These are phyloP conservation scores for Meganola albula DNA, from an alignment of 2,888 invertebrate species.

Conservation along the genomic window DNA sequence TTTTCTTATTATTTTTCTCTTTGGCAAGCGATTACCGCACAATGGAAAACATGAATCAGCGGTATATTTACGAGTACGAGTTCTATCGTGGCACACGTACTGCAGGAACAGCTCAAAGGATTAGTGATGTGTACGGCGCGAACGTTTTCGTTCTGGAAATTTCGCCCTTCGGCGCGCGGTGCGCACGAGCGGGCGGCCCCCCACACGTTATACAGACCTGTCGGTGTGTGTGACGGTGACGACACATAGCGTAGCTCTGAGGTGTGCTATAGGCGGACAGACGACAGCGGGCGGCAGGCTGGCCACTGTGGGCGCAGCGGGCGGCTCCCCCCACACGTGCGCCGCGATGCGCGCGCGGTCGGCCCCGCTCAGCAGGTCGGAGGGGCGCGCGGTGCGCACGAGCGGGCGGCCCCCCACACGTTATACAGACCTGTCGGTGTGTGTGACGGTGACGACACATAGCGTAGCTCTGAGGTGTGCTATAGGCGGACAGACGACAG, in stretches of 20 bases:
- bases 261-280: slow-evolving; percentile 21
- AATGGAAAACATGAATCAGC: too few relatives aligned
- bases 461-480: slow-evolving; percentile 47
- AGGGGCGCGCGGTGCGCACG: slow-evolving; percentile 2
- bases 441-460: slow-evolving; percentile 37
- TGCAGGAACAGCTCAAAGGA: too few relatives aligned
- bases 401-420: slow-evolving; percentile 10
- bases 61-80: too few relatives aligned
- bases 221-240: slow-evolving; percentile 32
- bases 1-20: too few relatives aligned
- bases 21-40: too few relatives aligned
- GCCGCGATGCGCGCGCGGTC: slow-evolving; percentile 23
- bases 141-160: too few relatives aligned
- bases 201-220: slow-evolving; percentile 22
- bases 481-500: slow-evolving; percentile 1
- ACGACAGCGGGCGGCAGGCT: not conserved
- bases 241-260: slow-evolving; percentile 49
- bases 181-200: not conserved
- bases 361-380: slow-evolving; percentile 42
- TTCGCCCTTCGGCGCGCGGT: too few relatives aligned
- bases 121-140: too few relatives aligned
- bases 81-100: too few relatives aligned
- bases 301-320: not conserved
- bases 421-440: slow-evolving; percentile 29
- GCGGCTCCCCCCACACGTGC: slow-evolving; percentile 31